Evolutionary conservation across 1,140 invertebrate genomes (phyloP).

Genomic region (Ganaspis sp.): DNA sequence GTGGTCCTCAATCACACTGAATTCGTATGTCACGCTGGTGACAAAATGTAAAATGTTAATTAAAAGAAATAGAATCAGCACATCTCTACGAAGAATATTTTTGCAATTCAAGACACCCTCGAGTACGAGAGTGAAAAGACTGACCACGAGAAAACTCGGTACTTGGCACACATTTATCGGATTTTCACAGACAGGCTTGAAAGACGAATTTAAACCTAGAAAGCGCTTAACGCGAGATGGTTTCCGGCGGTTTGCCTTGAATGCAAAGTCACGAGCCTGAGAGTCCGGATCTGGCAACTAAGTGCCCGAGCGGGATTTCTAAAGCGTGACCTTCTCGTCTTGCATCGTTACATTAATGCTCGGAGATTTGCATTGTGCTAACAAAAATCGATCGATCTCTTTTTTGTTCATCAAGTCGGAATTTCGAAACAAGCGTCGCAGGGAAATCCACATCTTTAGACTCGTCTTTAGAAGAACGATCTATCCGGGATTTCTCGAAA

Average conservation of each 20-base stretch:
- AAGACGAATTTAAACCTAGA: neutral
- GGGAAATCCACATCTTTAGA: too few species aligned
- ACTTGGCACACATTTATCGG: neutral
- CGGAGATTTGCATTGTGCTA: constrained; percentile 37
- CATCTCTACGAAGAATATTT: too few species aligned
- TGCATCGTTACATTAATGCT: neutral
- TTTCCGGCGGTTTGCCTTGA: constrained; percentile 22
- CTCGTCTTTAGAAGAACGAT: too few species aligned
- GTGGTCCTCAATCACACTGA: too few species aligned
- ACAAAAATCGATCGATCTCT: neutral
- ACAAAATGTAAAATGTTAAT: too few species aligned
- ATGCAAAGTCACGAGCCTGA: constrained; percentile 42
- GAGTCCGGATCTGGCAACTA: constrained; percentile 10
- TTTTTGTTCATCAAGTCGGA: neutral
- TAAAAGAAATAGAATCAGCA: too few species aligned
- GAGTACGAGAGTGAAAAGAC: neutral
- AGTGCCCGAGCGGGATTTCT: constrained; percentile 19
- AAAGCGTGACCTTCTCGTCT: constrained; percentile 4
- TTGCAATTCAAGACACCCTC: too few species aligned
- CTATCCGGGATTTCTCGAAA: too few species aligned
- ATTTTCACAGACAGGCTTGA: neutral
- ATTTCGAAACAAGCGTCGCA: neutral
- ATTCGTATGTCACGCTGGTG: too few species aligned
- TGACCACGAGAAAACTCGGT: constrained; percentile 5
- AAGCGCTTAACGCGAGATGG: neutral